A percentile compares a stretch with the other conserved stretches of the same genome.
Evolutionary conservation across 2,888 invertebrate genomes (phyloP).

Genomic region (Trachelus troglodyta): DNA sequence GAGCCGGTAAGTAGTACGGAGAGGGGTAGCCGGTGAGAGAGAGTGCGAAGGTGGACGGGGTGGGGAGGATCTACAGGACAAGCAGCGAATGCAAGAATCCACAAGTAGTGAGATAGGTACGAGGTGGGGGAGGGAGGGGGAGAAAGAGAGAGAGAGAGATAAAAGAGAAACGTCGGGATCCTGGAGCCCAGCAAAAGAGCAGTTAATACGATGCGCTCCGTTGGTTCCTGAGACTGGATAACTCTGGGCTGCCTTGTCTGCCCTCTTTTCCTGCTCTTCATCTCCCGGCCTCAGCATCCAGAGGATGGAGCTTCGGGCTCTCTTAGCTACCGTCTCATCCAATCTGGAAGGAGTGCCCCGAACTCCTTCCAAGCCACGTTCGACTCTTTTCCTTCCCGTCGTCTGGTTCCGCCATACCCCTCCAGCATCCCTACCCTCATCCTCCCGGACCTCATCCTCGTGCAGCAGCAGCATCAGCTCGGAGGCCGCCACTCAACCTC

Average conservation of each 20-base stretch:
- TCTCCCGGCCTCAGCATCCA: too few species aligned
- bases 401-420: too few species aligned
- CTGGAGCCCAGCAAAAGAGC: conserved; percentile 33
- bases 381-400: background rate
- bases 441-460: conserved; percentile 8
- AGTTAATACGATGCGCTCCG: conserved; percentile 42
- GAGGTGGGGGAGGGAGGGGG: too few species aligned
- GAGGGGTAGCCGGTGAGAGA: background rate
- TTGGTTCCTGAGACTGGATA: conserved; percentile 36
- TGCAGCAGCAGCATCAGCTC: background rate
- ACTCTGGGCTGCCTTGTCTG: conserved; percentile 22
- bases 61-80: background rate
- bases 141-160: too few species aligned
- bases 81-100: too few species aligned
- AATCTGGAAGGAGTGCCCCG: background rate
- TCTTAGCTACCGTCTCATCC: conserved; percentile 1
- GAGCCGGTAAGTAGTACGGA: too few species aligned
- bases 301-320: background rate
- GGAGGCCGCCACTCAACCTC: conserved; percentile 21
- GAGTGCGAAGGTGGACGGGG: background rate
- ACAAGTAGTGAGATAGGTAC: too few species aligned
- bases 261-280: background rate
- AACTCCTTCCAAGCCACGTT: too few species aligned
- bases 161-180: background rate
- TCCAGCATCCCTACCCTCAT: background rate